phyloP scores from a whole-genome alignment of 2,113 vertebrate genomes.

The Pandion haliaetus region DNA sequence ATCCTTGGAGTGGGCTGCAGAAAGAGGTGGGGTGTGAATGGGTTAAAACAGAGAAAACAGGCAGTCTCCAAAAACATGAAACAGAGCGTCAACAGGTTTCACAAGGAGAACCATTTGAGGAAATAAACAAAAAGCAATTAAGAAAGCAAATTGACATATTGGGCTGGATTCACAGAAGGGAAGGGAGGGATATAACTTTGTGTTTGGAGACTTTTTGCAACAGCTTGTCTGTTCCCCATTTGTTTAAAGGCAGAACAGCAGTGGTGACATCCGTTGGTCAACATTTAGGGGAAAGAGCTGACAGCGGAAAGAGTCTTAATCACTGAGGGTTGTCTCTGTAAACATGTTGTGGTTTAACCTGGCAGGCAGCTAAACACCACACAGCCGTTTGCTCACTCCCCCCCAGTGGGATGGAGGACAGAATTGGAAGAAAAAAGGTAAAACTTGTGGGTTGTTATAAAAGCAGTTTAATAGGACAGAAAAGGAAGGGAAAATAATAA shows the following conservation, averaged over 20 bases:
- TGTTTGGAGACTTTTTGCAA: constrained; percentile 47
- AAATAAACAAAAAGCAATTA: constrained; percentile 68
- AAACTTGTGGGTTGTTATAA: neutral
- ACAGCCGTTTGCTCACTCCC: neutral
- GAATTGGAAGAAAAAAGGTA: neutral
- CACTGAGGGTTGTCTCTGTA: neutral
- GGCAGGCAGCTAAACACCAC: neutral
- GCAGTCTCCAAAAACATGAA: neutral
- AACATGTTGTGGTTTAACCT: neutral
- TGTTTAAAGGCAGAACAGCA: neutral
- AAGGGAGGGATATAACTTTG: constrained; percentile 39
- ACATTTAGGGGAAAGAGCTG: neutral
- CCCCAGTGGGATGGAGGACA: neutral
- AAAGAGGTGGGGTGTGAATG: neutral
- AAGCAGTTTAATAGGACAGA: neutral
- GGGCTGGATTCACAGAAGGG: constrained; percentile 37
- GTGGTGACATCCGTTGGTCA: neutral
- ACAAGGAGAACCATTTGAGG: neutral
- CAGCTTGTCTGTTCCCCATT: neutral
- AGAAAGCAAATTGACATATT: constrained; percentile 62
- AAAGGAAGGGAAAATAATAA: neutral
- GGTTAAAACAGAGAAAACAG: neutral
- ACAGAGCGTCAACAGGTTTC: neutral
- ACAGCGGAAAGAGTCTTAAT: neutral
- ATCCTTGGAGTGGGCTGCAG: neutral